Conservation (phyloP, 2,888 invertebrate genomes). For the Tuberolachnus salignus region DNA sequence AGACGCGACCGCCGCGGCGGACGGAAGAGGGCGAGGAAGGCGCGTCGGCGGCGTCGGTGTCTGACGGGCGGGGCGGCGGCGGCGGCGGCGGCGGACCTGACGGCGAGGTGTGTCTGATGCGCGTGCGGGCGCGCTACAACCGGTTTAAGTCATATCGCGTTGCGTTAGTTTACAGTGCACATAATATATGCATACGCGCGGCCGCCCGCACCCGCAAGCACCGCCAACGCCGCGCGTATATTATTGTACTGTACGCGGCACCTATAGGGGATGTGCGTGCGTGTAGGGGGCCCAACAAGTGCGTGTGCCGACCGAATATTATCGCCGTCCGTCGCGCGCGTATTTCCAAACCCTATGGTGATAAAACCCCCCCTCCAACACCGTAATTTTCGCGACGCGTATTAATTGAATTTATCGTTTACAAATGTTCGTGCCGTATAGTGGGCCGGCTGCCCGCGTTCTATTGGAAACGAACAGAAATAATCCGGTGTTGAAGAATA, state of each 20-base stretch:
- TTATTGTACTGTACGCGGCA: neutral
- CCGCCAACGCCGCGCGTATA: neutral
- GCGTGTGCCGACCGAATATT: slow-evolving; percentile 37
- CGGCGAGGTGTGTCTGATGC: slow-evolving; percentile 44
- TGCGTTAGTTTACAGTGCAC: slow-evolving; percentile 36
- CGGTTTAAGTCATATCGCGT: slow-evolving; percentile 56
- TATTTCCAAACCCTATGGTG: too few relatives aligned
- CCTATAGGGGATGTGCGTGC: slow-evolving; percentile 22
- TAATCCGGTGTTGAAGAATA: too few relatives aligned
- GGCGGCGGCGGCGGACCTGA: neutral
- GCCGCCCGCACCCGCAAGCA: neutral
- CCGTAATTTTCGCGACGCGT: too few relatives aligned
- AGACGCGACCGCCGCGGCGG: slow-evolving; percentile 20
- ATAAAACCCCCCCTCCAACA: too few relatives aligned
- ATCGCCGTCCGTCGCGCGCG: slow-evolving; percentile 1
- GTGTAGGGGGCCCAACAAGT: slow-evolving; percentile 22
- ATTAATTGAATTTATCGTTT: too few relatives aligned
- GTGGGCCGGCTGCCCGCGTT: too few relatives aligned
- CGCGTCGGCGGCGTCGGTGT: neutral
- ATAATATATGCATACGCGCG: slow-evolving; percentile 38
- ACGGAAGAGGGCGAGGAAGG: slow-evolving; percentile 6
- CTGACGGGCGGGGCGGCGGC: slow-evolving; percentile 13
- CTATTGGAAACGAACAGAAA: too few relatives aligned
- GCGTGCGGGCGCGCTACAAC: slow-evolving; percentile 31
- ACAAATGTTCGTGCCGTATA: too few relatives aligned